Conservation (phyloP, 2,888 invertebrate species). For the Drosophila greeni region DNA sequence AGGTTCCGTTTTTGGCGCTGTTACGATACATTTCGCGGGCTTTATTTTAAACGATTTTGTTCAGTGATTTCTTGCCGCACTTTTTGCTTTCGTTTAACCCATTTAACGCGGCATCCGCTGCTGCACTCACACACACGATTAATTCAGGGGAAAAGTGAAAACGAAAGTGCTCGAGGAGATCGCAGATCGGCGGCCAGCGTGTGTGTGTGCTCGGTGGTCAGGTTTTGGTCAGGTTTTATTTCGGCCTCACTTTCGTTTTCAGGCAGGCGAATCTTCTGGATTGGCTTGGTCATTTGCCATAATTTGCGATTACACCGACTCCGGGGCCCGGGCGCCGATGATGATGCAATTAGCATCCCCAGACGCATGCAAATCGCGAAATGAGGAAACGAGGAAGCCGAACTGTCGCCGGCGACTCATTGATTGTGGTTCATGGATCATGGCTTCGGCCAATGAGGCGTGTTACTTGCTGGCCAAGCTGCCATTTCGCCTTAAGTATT, state of each 20-base stretch:
- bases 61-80: slow-evolving; percentile 37
- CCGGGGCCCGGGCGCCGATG: not conserved
- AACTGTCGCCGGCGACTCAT: slow-evolving; percentile 43
- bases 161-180: slow-evolving; percentile 65
- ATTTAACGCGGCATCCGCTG: slow-evolving; percentile 69
- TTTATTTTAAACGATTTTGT: slow-evolving; percentile 26
- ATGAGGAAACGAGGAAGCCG: slow-evolving; percentile 63
- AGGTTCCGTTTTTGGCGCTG: slow-evolving; percentile 65
- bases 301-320: slow-evolving; percentile 23
- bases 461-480: slow-evolving; percentile 18
- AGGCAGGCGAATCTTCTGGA: slow-evolving; percentile 35
- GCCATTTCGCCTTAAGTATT: slow-evolving; percentile 44
- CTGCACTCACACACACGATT: slow-evolving; percentile 45
- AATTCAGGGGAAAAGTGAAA: slow-evolving; percentile 75
- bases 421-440: slow-evolving; percentile 38
- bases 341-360: slow-evolving; percentile 28
- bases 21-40: slow-evolving; percentile 62
- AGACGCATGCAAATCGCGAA: slow-evolving; percentile 55
- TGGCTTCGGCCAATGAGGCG: slow-evolving; percentile 34
- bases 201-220: slow-evolving; percentile 21
- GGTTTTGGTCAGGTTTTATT: slow-evolving; percentile 44
- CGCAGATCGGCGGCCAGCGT: slow-evolving; percentile 39
- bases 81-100: slow-evolving; percentile 74
- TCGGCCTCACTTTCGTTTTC: slow-evolving; percentile 63
- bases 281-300: slow-evolving; percentile 5